Percentiles rank a stretch among this genome's conserved stretches.
Conservation (phyloP, 2,888 invertebrate genomes). For the Drosophila cognata region DNA sequence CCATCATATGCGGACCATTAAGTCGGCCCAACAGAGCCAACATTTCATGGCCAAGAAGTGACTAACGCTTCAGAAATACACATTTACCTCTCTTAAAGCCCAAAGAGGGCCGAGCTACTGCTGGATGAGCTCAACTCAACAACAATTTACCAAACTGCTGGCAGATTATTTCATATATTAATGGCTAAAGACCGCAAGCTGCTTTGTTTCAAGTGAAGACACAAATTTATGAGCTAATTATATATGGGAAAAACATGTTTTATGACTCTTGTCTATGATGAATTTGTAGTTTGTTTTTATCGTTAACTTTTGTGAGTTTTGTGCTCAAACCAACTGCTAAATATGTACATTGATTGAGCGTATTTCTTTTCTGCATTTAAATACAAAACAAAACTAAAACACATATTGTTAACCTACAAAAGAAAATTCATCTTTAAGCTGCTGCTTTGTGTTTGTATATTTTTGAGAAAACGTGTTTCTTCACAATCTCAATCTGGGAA, state of each 20-base stretch:
- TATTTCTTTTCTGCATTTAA: neutral
- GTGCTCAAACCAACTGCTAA: neutral
- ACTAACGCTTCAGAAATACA: constrained; percentile 7
- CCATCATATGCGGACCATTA: constrained; percentile 38
- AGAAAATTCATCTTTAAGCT: neutral
- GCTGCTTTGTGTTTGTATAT: neutral
- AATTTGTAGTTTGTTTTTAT: constrained; percentile 33
- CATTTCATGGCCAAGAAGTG: constrained; percentile 56
- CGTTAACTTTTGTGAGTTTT: constrained; percentile 17
- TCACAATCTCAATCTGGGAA: neutral
- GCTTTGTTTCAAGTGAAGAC: constrained; percentile 38
- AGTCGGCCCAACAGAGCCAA: constrained; percentile 40
- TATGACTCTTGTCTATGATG: constrained; percentile 47
- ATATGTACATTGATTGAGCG: constrained; percentile 29
- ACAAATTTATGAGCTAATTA: constrained; percentile 73
- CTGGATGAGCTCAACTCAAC: constrained; percentile 56
- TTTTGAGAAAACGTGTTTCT: neutral
- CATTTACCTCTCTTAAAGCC: neutral
- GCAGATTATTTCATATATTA: constrained; percentile 55
- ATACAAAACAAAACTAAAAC: neutral
- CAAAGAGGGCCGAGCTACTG: constrained; percentile 23
- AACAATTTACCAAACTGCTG: constrained; percentile 33
- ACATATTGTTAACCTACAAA: neutral
- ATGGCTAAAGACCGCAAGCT: constrained; percentile 43
- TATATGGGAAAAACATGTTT: constrained; percentile 67